Evolutionary conservation across 2,888 invertebrate genomes (phyloP).

Genomic region (Sepioteuthis lessoniana): DNA sequence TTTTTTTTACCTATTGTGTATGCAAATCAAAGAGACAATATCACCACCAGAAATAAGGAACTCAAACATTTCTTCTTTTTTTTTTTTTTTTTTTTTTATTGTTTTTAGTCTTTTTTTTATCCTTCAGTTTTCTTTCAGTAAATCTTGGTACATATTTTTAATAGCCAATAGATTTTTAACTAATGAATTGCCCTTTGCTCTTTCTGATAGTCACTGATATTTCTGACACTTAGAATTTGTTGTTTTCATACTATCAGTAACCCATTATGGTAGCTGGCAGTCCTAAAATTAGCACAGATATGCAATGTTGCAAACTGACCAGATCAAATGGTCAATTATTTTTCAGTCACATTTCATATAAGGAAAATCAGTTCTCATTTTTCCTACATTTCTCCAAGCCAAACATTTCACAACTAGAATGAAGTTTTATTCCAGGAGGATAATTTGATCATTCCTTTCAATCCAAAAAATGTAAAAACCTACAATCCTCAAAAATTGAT

Average conservation of each 20-base stretch:
- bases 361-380: not conserved
- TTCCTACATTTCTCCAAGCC: not conserved
- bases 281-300: conserved; percentile 2
- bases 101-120: not conserved
- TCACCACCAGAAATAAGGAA: not conserved
- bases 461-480: not conserved
- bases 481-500: not conserved
- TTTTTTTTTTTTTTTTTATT: too few species aligned
- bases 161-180: not conserved
- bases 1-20: not conserved
- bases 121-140: not conserved
- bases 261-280: not conserved
- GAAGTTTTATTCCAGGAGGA: not conserved
- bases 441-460: not conserved
- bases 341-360: not conserved
- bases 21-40: not conserved
- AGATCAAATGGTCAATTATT: not conserved
- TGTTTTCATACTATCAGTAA: not conserved
- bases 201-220: not conserved
- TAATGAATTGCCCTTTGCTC: not conserved
- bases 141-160: not conserved
- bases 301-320: not conserved
- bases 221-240: not conserved
- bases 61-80: too few species aligned
- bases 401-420: conserved; percentile 36